Conservation (phyloP, 2,797 vertebrate species). For the Denticeps clupeoides region DNA sequence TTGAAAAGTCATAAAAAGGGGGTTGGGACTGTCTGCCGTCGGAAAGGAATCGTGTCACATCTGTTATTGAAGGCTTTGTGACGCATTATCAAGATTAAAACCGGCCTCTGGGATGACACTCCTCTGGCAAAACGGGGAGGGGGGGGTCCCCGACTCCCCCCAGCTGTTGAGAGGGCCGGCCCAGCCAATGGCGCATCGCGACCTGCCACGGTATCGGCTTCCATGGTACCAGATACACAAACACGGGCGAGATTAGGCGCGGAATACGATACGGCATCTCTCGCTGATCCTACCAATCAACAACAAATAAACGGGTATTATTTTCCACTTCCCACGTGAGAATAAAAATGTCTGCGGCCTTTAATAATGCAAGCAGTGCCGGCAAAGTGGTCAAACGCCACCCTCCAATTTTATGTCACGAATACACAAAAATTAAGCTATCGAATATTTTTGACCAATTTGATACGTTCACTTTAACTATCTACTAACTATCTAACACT, state of each 20-base stretch:
- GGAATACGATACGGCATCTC: constrained; percentile 51
- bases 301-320: constrained; percentile 63
- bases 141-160: constrained; percentile 42
- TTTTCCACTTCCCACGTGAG: constrained; percentile 31
- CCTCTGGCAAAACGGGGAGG: constrained; percentile 40
- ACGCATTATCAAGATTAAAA: constrained; percentile 59
- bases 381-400: too few relatives aligned
- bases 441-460: too few relatives aligned
- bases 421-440: constrained; percentile 1
- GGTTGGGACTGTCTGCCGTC: constrained; percentile 5
- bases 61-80: constrained; percentile 49
- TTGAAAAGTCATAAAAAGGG: too few relatives aligned
- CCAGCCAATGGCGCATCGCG: constrained; percentile 55
- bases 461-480: too few relatives aligned
- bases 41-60: constrained; percentile 50
- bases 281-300: constrained; percentile 57
- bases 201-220: constrained; percentile 60
- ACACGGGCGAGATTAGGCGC: constrained; percentile 54
- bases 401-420: constrained; percentile 1
- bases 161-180: constrained; percentile 58
- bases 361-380: constrained; percentile 40
- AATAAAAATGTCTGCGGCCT: constrained; percentile 33
- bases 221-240: constrained; percentile 60
- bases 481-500: too few relatives aligned
- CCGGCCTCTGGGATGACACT: constrained; percentile 42